Conservation (phyloP, 2,113 vertebrate species). For the Platichthys stellatus region DNA sequence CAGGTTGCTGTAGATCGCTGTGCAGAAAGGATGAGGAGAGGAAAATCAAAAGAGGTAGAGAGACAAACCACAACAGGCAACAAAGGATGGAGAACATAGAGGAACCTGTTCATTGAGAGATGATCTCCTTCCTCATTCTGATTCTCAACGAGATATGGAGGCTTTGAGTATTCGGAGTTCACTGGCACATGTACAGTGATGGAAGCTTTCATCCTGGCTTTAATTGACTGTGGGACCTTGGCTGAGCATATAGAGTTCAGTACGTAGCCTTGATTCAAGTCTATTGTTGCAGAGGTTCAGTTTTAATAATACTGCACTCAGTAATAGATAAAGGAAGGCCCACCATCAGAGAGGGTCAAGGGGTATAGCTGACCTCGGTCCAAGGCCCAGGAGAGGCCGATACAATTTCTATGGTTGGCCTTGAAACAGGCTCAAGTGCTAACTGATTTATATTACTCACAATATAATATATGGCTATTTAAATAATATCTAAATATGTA, state of each 20-base stretch:
- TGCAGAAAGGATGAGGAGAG: not conserved
- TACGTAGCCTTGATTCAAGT: not conserved
- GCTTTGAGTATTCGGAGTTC: not conserved
- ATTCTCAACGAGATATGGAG: constrained; percentile 5
- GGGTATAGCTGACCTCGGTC: no score
- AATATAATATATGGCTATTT: no score
- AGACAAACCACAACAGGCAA: no score
- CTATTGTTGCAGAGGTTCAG: not conserved
- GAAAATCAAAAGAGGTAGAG: not conserved
- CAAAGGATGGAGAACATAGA: no score
- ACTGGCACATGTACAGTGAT: not conserved
- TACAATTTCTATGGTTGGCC: no score
- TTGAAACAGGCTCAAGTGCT: no score
- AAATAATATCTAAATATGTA: no score
- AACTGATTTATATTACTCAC: no score
- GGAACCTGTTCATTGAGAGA: no score
- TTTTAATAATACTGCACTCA: not conserved
- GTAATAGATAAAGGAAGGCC: no score
- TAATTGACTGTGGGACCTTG: constrained; percentile 2
- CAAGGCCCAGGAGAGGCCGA: no score
- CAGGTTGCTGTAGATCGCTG: not conserved
- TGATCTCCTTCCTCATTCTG: constrained; percentile 23
- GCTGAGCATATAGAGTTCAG: not conserved
- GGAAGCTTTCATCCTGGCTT: not conserved
- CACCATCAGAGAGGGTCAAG: no score